phyloP scores from a whole-genome alignment of 2,797 vertebrate genomes.

The Onychomys arenicola region DNA sequence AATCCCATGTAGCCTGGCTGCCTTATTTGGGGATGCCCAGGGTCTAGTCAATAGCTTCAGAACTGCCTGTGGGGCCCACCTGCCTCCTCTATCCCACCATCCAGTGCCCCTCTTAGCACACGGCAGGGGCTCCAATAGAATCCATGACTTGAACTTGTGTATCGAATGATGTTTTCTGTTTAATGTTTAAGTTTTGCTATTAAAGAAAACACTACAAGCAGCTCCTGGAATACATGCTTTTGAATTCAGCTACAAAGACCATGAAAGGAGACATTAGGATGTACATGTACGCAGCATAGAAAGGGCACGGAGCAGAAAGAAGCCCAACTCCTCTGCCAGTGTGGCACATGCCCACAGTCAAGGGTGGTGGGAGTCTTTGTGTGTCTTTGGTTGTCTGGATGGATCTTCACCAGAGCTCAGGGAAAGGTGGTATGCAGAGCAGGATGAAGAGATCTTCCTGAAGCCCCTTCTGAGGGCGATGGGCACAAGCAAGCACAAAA shows the following conservation, averaged over 20 bases:
- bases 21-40: fast-evolving
- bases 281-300: neutral
- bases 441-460: neutral
- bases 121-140: slow-evolving; percentile 10
- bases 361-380: neutral
- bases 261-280: neutral
- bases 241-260: neutral
- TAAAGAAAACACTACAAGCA: slow-evolving; percentile 34
- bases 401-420: neutral
- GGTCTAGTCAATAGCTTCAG: neutral
- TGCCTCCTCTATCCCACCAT: neutral
- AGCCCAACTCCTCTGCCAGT: neutral
- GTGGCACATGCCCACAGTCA: fast-evolving
- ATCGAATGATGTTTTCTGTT: slow-evolving; percentile 61
- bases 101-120: neutral
- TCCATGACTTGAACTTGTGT: slow-evolving; percentile 1
- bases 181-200: slow-evolving; percentile 32
- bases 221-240: slow-evolving; percentile 69
- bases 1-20: neutral
- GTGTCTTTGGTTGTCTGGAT: neutral
- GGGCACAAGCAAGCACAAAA: slow-evolving; percentile 53
- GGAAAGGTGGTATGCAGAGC: neutral
- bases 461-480: neutral
- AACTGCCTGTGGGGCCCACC: neutral
- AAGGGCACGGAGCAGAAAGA: neutral